A percentile compares a stretch with the other conserved stretches of the same genome.
Conservation (phyloP, 1,140 invertebrate species). For the Papilio helenus region DNA sequence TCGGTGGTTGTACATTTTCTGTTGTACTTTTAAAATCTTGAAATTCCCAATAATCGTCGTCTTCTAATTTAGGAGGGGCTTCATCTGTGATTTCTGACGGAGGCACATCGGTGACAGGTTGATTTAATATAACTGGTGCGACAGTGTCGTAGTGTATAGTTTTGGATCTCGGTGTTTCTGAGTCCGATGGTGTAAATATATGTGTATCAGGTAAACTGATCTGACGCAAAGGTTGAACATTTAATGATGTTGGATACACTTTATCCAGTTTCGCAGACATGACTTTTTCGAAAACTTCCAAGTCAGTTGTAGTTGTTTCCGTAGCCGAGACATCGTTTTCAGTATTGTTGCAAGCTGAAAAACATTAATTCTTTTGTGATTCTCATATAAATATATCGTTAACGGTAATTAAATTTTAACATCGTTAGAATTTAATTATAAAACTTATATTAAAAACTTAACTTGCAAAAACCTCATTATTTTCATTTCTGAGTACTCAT, state of each 20-base stretch:
- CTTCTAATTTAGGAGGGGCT: constrained; percentile 43
- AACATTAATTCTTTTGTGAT: constrained; percentile 31
- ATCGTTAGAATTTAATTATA: no score
- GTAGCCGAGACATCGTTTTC: constrained; percentile 52
- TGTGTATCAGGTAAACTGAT: constrained; percentile 81
- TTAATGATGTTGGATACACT: constrained; percentile 67
- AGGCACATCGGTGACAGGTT: constrained; percentile 46
- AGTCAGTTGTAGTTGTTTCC: constrained; percentile 54
- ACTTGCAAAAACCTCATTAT: neutral
- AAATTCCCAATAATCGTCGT: constrained; percentile 75
- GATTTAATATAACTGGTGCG: constrained; percentile 54
- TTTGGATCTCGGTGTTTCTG: constrained; percentile 79
- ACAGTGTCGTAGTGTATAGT: constrained; percentile 76
- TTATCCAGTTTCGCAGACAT: constrained; percentile 61
- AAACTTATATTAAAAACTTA: no score
- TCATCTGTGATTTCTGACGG: constrained; percentile 40
- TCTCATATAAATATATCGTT: neutral
- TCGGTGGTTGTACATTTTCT: constrained; percentile 37
- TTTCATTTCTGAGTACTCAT: neutral
- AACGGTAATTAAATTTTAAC: no score
- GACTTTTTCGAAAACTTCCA: constrained; percentile 64
- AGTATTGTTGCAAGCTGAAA: constrained; percentile 73
- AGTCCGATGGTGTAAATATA: constrained; percentile 81
- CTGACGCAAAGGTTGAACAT: constrained; percentile 73
- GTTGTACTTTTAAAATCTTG: constrained; percentile 72